Percentiles rank a stretch among this genome's conserved stretches.
Evolutionary conservation across 2,888 invertebrate genomes (phyloP).

Genomic region (Melikaiella ostensackeni): DNA sequence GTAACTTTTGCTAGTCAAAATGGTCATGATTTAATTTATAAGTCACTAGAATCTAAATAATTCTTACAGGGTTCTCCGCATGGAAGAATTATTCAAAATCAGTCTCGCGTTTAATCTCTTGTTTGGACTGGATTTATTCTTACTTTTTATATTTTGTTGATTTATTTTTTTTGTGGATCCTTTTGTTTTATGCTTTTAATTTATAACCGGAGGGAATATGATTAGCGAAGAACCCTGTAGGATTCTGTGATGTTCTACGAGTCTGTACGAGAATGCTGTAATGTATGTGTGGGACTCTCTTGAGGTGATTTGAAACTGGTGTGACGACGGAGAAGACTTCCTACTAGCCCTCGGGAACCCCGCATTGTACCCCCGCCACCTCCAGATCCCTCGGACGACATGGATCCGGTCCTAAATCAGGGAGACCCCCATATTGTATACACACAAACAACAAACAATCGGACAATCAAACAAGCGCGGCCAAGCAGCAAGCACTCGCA

Average conservation of each 20-base stretch:
- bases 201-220: not conserved
- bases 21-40: not conserved
- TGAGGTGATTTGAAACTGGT: constrained; percentile 78
- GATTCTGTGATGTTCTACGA: constrained; percentile 26
- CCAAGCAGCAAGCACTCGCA: constrained; percentile 41
- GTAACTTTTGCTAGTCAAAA: not conserved
- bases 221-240: constrained; percentile 9
- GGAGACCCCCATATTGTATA: constrained; percentile 75
- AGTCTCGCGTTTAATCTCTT: too few relatives aligned
- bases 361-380: constrained; percentile 76
- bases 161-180: not conserved
- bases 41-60: not conserved
- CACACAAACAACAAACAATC: constrained; percentile 64
- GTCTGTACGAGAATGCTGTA: constrained; percentile 72
- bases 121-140: too few relatives aligned
- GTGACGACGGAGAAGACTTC: constrained; percentile 76
- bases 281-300: constrained; percentile 75
- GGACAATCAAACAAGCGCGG: constrained; percentile 44
- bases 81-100: not conserved
- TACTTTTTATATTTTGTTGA: not conserved
- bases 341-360: constrained; percentile 76
- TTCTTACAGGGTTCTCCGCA: constrained; percentile 18
- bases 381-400: constrained; percentile 76
- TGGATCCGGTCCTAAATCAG: constrained; percentile 77
- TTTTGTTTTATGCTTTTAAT: not conserved